Base-by-base conservation (phyloP, 30 jellyfish, hydroid and myxozoan genomes). In the Turritopsis rubra region DNA sequence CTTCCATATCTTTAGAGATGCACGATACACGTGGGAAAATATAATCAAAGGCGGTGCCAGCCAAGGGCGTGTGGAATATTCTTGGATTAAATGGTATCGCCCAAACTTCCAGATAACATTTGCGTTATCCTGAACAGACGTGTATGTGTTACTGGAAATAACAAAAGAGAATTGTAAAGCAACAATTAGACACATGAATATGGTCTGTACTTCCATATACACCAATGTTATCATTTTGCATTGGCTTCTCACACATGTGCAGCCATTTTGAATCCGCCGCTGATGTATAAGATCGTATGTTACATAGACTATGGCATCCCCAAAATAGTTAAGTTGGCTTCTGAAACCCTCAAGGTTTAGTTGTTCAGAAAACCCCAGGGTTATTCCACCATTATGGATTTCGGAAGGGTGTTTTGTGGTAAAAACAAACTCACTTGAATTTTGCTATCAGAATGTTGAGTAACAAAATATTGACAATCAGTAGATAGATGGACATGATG, bases 21-120 rank as follows among this genome's bases (percentile, higher is more conserved):
- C 21, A 21, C 8, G 84, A 31, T 8, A 81, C 18, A 86, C 52
- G 27, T 85, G 97, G 68, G 79, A 72, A 73, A 91, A n/a, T 66
- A 91, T 54, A 18, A 75, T 83, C 9, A 91, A 79, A 7, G 97
- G 97, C 28, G 96, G 97, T 54, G 80, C 86, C 7, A 91, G 81
- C 7, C 81, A 30, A 5, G 97, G 96, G 28, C 96, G 89, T 31
- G 84, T 75, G 1, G 96, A 87, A 54, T 86, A 91, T 54, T 91
- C 97, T 80, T 81, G 23, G 19, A 91, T 91, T 85, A 91, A 75
- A 75, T 84, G 97, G 81, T 91, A 91, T 13, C 97, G 90, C 80
- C 87, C 96, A 41, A 91, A 86, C 80, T 91, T 91, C 97, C 97
- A 91, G 28, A 91, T 86, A 27, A 54, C 76, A 30, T 83, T 91